phyloP scores from a whole-genome alignment of 2,113 vertebrate genomes.

The Onychostoma macrolepis region DNA sequence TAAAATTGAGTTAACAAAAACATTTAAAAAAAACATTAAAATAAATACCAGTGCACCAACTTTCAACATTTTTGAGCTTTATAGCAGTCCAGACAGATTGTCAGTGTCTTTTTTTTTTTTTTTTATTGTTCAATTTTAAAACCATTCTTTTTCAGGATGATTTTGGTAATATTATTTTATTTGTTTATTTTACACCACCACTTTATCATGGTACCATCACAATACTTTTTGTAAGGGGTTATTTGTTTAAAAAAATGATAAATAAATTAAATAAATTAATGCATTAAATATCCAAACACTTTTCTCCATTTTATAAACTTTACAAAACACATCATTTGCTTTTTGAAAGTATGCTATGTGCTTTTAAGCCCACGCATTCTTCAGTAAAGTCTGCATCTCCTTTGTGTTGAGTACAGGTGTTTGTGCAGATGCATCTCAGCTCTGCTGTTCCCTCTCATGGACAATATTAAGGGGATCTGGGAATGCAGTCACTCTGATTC shows the following conservation, averaged over 20 bases:
- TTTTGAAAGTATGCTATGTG: background rate
- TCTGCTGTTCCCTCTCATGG: conserved; percentile 17
- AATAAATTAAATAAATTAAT: conserved; percentile 51
- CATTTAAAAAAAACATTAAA: background rate
- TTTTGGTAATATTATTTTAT: background rate
- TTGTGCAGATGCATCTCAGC: background rate
- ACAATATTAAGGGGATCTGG: background rate
- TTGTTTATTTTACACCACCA: background rate
- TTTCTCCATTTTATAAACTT: background rate
- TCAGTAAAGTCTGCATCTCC: background rate
- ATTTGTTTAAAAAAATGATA: background rate
- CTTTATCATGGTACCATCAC: background rate
- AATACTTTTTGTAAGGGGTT: background rate
- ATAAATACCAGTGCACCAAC: conserved; percentile 17
- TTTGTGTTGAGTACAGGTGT: background rate
- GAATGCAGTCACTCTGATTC: conserved; percentile 1
- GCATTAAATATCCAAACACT: conserved; percentile 29
- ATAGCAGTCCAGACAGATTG: background rate
- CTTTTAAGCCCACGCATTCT: background rate
- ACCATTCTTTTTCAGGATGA: background rate
- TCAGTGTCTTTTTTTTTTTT: background rate
- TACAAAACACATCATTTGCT: background rate
- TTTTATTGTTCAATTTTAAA: background rate
- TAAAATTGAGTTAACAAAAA: background rate
- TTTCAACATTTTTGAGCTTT: conserved; percentile 3